phyloP scores from a whole-genome alignment of 2,113 vertebrate genomes.

The Cebidichthys violaceus region DNA sequence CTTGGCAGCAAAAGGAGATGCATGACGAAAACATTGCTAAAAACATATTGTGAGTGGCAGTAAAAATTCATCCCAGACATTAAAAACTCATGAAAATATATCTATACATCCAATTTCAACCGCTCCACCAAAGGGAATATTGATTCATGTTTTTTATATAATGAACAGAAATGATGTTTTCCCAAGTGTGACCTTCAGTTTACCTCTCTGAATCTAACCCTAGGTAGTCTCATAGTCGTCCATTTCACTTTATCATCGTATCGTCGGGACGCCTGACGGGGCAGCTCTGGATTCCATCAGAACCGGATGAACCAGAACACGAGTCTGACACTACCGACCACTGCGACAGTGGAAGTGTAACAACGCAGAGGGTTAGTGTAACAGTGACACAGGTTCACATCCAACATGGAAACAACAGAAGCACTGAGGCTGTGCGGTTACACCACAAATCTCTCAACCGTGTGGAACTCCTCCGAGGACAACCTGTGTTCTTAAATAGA shows the following conservation, averaged over 20 bases:
- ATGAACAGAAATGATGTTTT: conserved; percentile 48
- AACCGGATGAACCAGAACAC: conserved; percentile 17
- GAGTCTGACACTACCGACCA: neutral
- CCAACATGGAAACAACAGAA: neutral
- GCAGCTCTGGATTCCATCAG: conserved; percentile 43
- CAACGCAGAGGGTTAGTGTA: neutral
- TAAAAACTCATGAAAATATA: conserved; percentile 56
- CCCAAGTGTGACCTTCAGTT: conserved; percentile 59
- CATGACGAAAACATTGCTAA: conserved; percentile 20
- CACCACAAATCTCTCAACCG: neutral
- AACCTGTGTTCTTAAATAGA: neutral
- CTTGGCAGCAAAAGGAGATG: conserved; percentile 56
- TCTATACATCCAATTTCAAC: conserved; percentile 48
- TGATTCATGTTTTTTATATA: conserved; percentile 36
- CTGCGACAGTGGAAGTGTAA: neutral
- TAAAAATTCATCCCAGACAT: conserved; percentile 43
- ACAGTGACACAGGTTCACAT: neutral
- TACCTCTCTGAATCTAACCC: conserved; percentile 72
- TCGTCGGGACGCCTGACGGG: neutral
- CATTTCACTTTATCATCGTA: neutral
- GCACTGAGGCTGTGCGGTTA: conserved; percentile 3
- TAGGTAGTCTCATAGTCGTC: conserved; percentile 64
- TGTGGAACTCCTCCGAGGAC: neutral
- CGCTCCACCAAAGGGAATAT: conserved; percentile 40
- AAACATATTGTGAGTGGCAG: conserved; percentile 36